Evolutionary conservation across 2,113 vertebrate species (phyloP).

Genomic region (Mastomys natalensis): DNA sequence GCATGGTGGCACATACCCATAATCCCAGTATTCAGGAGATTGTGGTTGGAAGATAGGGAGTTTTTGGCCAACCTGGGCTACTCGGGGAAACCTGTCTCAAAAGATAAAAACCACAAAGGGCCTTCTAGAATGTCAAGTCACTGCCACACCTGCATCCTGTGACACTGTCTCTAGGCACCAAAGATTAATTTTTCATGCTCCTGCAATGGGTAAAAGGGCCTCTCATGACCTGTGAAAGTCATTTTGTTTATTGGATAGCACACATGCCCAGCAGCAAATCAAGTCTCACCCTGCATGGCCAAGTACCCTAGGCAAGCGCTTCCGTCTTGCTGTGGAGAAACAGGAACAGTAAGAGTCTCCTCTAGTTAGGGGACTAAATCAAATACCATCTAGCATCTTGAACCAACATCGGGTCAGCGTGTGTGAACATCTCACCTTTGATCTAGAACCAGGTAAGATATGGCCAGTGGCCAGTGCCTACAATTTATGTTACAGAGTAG

Average conservation of each 20-base stretch:
- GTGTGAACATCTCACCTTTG: not conserved
- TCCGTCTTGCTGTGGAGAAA: not conserved
- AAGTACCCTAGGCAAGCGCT: not conserved
- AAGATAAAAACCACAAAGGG: not conserved
- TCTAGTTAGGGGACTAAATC: not conserved
- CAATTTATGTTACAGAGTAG: fast-evolving
- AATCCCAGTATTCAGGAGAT: not conserved
- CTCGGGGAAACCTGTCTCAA: not conserved
- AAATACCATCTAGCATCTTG: not conserved
- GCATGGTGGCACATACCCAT: not conserved
- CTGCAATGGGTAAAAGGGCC: not conserved
- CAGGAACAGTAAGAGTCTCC: not conserved
- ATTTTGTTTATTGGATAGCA: not conserved
- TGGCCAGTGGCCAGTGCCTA: too few species aligned
- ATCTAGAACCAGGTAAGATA: not conserved
- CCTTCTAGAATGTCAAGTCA: not conserved
- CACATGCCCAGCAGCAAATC: too few species aligned
- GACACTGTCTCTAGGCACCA: not conserved
- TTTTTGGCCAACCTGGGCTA: not conserved
- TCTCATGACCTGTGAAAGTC: not conserved
- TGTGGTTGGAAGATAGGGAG: too few species aligned
- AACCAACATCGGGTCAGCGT: not conserved
- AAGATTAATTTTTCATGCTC: not conserved
- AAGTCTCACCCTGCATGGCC: not conserved
- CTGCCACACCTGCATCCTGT: not conserved